Percentiles rank a stretch among this genome's conserved stretches.
Conservation (phyloP, 1,140 invertebrate species). For the Bombus cullumanus region DNA sequence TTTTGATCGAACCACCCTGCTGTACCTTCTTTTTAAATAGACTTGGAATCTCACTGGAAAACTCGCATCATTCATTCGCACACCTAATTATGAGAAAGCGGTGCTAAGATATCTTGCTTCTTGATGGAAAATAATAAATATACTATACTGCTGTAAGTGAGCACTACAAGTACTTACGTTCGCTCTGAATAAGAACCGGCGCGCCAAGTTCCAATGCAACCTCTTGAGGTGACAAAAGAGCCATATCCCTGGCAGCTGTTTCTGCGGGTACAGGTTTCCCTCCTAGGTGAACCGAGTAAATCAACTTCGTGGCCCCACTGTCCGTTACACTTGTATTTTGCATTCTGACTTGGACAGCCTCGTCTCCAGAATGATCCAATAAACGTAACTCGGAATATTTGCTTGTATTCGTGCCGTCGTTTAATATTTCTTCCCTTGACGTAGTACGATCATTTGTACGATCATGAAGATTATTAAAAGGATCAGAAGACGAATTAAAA, state of each 20-base stretch:
- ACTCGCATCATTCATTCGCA: no score
- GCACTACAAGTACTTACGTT: conserved; percentile 85
- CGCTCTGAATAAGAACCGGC: conserved; percentile 90
- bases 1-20: no score
- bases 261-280: conserved; percentile 89
- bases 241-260: conserved; percentile 91
- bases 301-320: conserved; percentile 79
- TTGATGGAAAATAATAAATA: no score
- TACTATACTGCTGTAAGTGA: no score
- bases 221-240: conserved; percentile 88
- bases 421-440: neutral
- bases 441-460: neutral
- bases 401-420: neutral
- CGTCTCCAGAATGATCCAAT: conserved; percentile 52
- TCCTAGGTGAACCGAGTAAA: conserved; percentile 90
- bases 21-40: no score
- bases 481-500: neutral
- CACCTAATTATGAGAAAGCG: no score
- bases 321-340: conserved; percentile 76
- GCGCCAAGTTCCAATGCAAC: conserved; percentile 89
- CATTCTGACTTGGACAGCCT: conserved; percentile 79
- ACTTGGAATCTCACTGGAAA: no score
- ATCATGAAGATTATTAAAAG: neutral
- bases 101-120: no score
- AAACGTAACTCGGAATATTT: conserved; percentile 54